Base-by-base conservation (phyloP, 2,113 vertebrate genomes). In the Microcebus jonahi region DNA sequence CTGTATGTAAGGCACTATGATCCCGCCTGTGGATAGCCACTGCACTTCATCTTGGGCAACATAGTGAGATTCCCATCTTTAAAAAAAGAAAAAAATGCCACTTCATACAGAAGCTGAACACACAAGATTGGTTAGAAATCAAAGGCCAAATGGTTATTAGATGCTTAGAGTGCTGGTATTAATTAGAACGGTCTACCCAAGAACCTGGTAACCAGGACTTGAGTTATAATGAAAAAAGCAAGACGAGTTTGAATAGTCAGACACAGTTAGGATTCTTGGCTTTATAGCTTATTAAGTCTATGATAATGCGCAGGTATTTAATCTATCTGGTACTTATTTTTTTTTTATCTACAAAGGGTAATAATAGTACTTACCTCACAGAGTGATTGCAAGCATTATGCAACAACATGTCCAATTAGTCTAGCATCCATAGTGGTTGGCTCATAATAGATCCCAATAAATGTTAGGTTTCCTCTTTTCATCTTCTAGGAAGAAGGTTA, bases 401-500 rank as follows among this genome's bases (percentile, higher is more conserved):
- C 48, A 42, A 63, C 45, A 65, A 68, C 5, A 20, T 65, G 70
- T 39, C 7, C 5, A 76, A 50, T 3, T 80, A 91, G 29, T 63
- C 55, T 77, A 88, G 21, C 34, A 42, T 45, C 45, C 45, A 45
- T 89, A 67, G 18, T 61, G 59, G 23, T 25, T 88, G 76, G 42
- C 71, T 92, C 31, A 61, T 67, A 45, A 65, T 57, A 86, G 10
- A 75, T 63, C 3, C 34, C 34, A 45, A 31, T 82, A 77, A 96
- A n/a, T 63, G 12, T 13, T 50, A 59, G 48, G 25, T 86, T 27
- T 57, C 42, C 67, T 83, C 71, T 6, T 71, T 59, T 86, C 45
- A 80, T 92, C 8, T 68, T 93, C 86, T 90, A 50, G 86, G 86
- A 83, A 73, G 80, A 87, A 87, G 39, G 15, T 73, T 95, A 65